Base-by-base conservation (phyloP, 2,113 vertebrate genomes). In the Asarcornis scutulata region DNA sequence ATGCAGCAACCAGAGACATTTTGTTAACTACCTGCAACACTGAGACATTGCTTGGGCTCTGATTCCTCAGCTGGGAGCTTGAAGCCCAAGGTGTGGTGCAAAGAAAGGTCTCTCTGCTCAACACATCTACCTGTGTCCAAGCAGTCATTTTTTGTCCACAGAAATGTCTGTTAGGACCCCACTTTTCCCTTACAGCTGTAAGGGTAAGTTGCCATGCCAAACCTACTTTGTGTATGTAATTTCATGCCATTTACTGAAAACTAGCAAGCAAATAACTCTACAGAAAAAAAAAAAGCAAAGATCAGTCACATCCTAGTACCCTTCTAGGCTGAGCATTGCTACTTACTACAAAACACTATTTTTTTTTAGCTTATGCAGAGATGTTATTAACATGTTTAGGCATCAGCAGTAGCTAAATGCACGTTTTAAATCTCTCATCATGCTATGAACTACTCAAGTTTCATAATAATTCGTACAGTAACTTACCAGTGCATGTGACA, bases 181-280 rank as follows among this genome's bases (percentile, higher is more conserved):
- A 1, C 15, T 0, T 29, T 36, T n/a, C 60, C 69, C 68, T 29
- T 34, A 6, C 0, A 3, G 14, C n/a, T 59, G 2, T 6, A 55
- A 46, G 25, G 25, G 13, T 1, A n/a, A 21, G 48, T 6, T 42
- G 23, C 38, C 3, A 1, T 0, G 18, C 55, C 59, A 2, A 5
- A 2, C 0, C 25, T 1, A 13, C 48, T 52, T 52, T 6, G 22
- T 2, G 5, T 1, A 7, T 4, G 1, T 13, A 0, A 12, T 31
- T 74, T 71, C 46, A 52, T n/a, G 60, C 76, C 34, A 1, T 27
- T 40, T 31, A 6, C 53, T 55, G 73, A 16, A 26, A 10, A 1
- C 66, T 32, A 40, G 64, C 69, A 56, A 79, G 66, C 34, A 79
- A 82, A 75, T 2, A 2, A 11, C 44, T 67, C 78, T 60, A 29